Percentiles rank a stretch among this genome's conserved stretches.
phyloP scores from a whole-genome alignment of 2,888 invertebrate species.

The Eugnorisma glareosa region DNA sequence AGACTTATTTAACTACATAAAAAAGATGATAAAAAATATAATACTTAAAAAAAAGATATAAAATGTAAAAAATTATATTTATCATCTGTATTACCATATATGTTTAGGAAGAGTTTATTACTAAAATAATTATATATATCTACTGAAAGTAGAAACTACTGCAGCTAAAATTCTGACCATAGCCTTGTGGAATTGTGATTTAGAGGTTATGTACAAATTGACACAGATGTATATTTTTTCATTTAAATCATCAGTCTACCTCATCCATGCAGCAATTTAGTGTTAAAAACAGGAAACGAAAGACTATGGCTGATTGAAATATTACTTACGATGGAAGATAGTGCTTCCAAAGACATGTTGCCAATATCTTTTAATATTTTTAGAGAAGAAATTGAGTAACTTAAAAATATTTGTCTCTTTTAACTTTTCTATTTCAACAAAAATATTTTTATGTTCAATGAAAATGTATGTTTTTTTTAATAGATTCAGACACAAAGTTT shows the following conservation, averaged over 20 bases:
- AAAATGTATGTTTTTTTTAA: too few species aligned
- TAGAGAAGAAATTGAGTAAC: neutral
- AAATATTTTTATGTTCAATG: too few species aligned
- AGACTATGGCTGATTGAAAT: slow-evolving; percentile 37
- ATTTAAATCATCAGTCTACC: slow-evolving; percentile 73
- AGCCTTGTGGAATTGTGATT: slow-evolving; percentile 72
- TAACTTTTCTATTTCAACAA: neutral
- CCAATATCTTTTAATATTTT: slow-evolving; percentile 16
- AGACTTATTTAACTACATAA: slow-evolving; percentile 43
- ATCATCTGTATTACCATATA: slow-evolving; percentile 38
- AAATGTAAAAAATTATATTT: slow-evolving; percentile 43
- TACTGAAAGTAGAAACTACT: slow-evolving; percentile 50
- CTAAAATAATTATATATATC: slow-evolving; percentile 26
- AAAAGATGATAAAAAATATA: slow-evolving; percentile 8
- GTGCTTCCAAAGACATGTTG: slow-evolving; percentile 56
- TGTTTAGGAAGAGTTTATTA: slow-evolving; percentile 52
- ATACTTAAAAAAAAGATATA: slow-evolving; percentile 27
- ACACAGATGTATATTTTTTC: slow-evolving; percentile 67
- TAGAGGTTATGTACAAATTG: slow-evolving; percentile 65
- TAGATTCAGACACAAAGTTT: neutral
- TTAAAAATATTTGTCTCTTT: neutral
- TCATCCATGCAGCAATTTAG: slow-evolving; percentile 71
- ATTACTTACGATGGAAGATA: slow-evolving; percentile 26
- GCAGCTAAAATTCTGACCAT: slow-evolving; percentile 54
- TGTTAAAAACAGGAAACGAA: slow-evolving; percentile 47